These are phyloP conservation scores for Octomys mimax DNA, from an alignment of 2,797 vertebrate genomes.

Conservation along the genomic window DNA sequence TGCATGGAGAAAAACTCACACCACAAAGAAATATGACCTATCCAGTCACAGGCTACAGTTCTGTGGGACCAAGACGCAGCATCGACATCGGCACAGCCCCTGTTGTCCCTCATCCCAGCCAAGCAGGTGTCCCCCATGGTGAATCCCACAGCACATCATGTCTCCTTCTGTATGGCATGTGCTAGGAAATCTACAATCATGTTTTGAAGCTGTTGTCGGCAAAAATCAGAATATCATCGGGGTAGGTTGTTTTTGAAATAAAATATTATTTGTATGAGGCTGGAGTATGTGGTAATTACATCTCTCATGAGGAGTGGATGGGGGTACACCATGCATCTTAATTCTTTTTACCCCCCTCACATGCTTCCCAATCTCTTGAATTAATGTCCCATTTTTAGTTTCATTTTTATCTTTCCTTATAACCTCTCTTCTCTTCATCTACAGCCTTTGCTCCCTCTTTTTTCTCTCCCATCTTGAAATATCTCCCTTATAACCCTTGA, in stretches of 20 bases:
- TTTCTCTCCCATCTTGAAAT: background rate
- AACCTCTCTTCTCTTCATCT: background rate
- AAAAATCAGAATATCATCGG: background rate
- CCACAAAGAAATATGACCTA: rapidly evolving
- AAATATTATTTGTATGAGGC: background rate
- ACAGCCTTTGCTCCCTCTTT: background rate
- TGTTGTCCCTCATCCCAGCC: background rate
- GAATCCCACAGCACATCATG: background rate
- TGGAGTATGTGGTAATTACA: background rate
- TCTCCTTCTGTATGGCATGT: background rate
- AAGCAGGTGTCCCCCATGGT: background rate
- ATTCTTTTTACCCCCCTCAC: background rate
- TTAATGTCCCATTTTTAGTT: background rate
- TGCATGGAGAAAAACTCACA: background rate
- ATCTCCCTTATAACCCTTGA: background rate
- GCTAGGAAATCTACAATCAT: background rate
- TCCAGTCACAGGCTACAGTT: background rate
- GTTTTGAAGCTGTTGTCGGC: background rate
- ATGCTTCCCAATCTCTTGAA: background rate
- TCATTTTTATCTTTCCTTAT: background rate
- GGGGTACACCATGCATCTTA: background rate
- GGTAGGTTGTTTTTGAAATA: background rate
- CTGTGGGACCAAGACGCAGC: no score
- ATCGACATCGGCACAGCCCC: background rate
- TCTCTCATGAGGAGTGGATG: background rate